Evolutionary conservation across 2,797 vertebrate species (phyloP).

Genomic region (Acropternis orthonyx): DNA sequence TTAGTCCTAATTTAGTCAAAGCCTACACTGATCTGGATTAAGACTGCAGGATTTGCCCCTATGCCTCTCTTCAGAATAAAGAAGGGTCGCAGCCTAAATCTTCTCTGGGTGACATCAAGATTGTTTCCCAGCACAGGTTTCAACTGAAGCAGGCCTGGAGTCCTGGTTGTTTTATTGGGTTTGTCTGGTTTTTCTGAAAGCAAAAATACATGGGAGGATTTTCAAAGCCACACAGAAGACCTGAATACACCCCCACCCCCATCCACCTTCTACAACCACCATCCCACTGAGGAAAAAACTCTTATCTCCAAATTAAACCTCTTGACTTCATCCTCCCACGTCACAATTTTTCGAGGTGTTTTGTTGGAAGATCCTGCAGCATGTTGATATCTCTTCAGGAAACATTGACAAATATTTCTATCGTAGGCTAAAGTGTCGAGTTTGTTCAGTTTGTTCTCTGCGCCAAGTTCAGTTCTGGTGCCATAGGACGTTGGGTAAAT

Average conservation of each 20-base stretch:
- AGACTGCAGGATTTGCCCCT: background rate
- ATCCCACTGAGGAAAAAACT: background rate
- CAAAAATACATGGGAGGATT: background rate
- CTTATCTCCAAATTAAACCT: background rate
- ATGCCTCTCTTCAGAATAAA: background rate
- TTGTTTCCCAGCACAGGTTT: background rate
- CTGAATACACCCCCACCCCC: background rate
- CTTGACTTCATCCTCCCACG: background rate
- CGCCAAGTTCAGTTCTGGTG: slow-evolving; percentile 1
- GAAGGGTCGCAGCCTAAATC: background rate
- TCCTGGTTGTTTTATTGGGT: background rate
- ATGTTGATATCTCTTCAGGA: background rate
- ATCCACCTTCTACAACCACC: background rate
- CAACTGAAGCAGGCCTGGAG: background rate
- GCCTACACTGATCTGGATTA: background rate
- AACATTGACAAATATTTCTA: background rate
- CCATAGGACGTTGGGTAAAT: background rate
- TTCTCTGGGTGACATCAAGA: background rate
- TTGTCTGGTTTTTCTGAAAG: background rate
- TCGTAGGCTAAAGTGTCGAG: background rate
- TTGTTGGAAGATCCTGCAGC: background rate
- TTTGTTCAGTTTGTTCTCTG: background rate
- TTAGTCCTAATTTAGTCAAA: background rate
- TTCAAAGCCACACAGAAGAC: background rate
- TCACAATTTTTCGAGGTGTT: background rate